Percentiles rank a stretch among this genome's conserved stretches.
These are phyloP conservation scores for Perccottus glenii DNA, from an alignment of 2,113 vertebrate genomes.

Conservation along the genomic window DNA sequence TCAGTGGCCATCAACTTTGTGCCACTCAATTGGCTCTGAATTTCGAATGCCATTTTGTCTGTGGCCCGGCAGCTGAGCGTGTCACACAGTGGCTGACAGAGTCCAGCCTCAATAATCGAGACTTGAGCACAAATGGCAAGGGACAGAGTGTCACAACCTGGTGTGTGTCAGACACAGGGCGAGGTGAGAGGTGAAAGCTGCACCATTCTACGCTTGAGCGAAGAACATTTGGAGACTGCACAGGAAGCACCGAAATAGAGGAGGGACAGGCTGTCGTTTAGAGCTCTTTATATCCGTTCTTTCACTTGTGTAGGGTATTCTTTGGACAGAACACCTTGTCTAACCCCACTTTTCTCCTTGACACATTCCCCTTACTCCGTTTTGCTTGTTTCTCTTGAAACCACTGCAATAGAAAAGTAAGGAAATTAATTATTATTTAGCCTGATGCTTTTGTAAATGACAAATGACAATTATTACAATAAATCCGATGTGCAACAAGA, in stretches of 20 bases:
- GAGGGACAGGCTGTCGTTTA: not conserved
- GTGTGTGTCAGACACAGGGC: slow-evolving; percentile 54
- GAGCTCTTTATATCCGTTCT: not conserved
- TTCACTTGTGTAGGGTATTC: slow-evolving; percentile 9
- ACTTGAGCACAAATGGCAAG: slow-evolving; percentile 32
- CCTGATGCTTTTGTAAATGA: too few relatives aligned
- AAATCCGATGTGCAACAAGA: too few relatives aligned
- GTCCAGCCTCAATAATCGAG: slow-evolving; percentile 38
- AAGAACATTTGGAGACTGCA: slow-evolving; percentile 42
- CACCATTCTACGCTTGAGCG: slow-evolving; percentile 60
- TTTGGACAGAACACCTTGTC: not conserved
- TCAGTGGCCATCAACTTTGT: slow-evolving; percentile 43
- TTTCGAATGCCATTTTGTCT: slow-evolving; percentile 52
- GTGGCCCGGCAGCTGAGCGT: slow-evolving; percentile 28
- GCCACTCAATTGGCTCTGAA: slow-evolving; percentile 28
- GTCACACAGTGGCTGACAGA: slow-evolving; percentile 23
- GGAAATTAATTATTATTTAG: too few relatives aligned
- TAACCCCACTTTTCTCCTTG: slow-evolving; percentile 33
- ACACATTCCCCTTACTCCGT: slow-evolving; percentile 8
- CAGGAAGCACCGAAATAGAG: slow-evolving; percentile 37
- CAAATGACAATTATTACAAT: too few relatives aligned
- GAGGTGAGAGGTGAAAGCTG: slow-evolving; percentile 56
- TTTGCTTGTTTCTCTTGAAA: too few relatives aligned
- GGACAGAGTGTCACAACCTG: slow-evolving; percentile 44
- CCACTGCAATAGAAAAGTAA: too few relatives aligned